Evolutionary conservation across 2,888 invertebrate species (phyloP), one percentile per base, ranked within the genome.

Genomic region (Heterodera filipjevi): DNA sequence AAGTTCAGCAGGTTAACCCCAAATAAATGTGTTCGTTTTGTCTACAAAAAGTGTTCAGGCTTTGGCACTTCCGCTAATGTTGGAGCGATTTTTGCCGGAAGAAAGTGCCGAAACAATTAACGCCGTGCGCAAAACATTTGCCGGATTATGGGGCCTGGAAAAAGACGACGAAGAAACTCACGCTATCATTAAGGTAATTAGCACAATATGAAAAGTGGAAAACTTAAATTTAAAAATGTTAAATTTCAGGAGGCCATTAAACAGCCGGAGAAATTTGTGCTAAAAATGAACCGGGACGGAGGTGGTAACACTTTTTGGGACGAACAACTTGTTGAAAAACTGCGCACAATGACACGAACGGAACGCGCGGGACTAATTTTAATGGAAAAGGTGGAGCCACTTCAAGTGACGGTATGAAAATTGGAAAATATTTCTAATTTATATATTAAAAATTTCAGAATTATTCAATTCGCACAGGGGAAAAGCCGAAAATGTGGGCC

Each of bases 111-210:
- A 59, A 59, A n/a, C 22, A 0, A 91, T 92, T 80, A 49, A 30
- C 10, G 91, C 92, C 5, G 92, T 96, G 2, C 91, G 93, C 81
- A 92, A 93, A 84, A 93, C 95, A 81, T 98, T 98, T 91, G 95
- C 95, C 0, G 95, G 95, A 0, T 92, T 96, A 1, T 96, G 95
- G 91, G 93, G 94, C 2, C 91, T 98, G 49, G 96, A 97, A 90
- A 78, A 80, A 30, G 78, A 82, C 6, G 85, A 84, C 76, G 79
- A 84, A 16, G 80, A 84, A 19, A 85, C 86, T 0, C 71, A 76
- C 33, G 80, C 77, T 66, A 79, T 89, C 46, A 78, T 87, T 71
- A 72, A 80, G 75, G 85, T 59, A n/a, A n/a, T n/a, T n/a, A n/a
- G n/a, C n/a, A n/a, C n/a, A n/a, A n/a, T n/a, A n/a, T n/a, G n/a